These are phyloP conservation scores for Rynchops niger DNA, from an alignment of 2,113 vertebrate genomes.

Conservation along the genomic window DNA sequence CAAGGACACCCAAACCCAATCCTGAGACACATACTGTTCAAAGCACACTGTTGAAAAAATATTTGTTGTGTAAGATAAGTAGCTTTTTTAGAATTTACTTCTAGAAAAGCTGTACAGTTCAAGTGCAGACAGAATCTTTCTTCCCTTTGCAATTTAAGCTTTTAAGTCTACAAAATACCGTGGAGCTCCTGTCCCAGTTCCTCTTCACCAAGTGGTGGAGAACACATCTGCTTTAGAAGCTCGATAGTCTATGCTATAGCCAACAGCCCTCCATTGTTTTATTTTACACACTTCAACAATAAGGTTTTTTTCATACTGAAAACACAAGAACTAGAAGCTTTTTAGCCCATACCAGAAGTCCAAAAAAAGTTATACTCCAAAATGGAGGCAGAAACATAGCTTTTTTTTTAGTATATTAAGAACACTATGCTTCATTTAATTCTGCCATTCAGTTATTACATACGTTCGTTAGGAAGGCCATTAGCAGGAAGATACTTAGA, in stretches of 20 bases:
- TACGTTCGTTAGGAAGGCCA: not conserved
- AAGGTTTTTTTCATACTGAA: not conserved
- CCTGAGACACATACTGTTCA: not conserved
- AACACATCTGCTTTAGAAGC: not conserved
- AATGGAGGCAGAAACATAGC: not conserved
- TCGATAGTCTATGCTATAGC: rapidly evolving
- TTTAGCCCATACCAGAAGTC: not conserved
- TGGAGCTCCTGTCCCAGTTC: not conserved
- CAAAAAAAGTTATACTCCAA: not conserved
- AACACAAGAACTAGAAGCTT: not conserved
- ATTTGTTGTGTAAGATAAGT: not conserved
- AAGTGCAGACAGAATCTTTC: not conserved
- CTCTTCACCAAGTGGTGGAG: not conserved
- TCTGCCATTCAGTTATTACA: not conserved
- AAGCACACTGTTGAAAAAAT: not conserved
- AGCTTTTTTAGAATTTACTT: not conserved
- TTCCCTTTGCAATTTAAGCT: not conserved
- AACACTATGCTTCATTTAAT: not conserved
- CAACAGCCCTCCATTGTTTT: not conserved
- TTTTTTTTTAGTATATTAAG: not conserved
- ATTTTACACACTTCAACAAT: not conserved
- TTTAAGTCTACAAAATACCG: not conserved
- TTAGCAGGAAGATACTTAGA: not conserved
- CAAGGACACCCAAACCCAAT: not conserved
- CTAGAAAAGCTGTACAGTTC: not conserved